Evolutionary conservation across 2,113 vertebrate species (phyloP).

Genomic region (Pomatorhinus ruficollis): DNA sequence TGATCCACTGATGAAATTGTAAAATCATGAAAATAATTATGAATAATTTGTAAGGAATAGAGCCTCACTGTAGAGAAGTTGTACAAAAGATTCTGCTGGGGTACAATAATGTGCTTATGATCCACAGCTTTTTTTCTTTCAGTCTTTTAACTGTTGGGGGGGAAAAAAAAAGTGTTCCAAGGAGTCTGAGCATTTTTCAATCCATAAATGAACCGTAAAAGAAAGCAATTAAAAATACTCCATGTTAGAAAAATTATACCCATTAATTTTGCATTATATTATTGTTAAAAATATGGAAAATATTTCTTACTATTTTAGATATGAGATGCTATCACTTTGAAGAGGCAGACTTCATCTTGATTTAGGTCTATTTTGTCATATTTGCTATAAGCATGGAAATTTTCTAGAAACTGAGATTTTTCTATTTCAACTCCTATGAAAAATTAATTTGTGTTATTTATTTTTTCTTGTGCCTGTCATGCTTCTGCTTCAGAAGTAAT

Average conservation of each 20-base stretch:
- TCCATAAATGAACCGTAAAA: conserved; percentile 27
- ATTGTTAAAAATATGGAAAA: not conserved
- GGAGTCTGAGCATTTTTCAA: conserved; percentile 2
- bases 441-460: not conserved
- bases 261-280: conserved; percentile 15
- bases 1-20: not conserved
- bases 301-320: not conserved
- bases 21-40: not conserved
- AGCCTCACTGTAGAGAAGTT: not conserved
- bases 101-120: not conserved
- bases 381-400: not conserved
- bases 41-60: not conserved
- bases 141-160: not conserved
- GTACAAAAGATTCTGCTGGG: not conserved
- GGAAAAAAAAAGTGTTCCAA: not conserved
- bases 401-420: not conserved
- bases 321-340: not conserved
- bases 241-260: conserved; percentile 32
- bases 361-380: not conserved
- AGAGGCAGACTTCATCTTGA: not conserved
- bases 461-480: not conserved
- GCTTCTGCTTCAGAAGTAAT: not conserved
- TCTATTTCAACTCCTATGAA: not conserved
- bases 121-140: not conserved
- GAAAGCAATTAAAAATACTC: conserved; percentile 45